phyloP scores from a whole-genome alignment of 2,888 invertebrate species.

The Polia nebulosa region DNA sequence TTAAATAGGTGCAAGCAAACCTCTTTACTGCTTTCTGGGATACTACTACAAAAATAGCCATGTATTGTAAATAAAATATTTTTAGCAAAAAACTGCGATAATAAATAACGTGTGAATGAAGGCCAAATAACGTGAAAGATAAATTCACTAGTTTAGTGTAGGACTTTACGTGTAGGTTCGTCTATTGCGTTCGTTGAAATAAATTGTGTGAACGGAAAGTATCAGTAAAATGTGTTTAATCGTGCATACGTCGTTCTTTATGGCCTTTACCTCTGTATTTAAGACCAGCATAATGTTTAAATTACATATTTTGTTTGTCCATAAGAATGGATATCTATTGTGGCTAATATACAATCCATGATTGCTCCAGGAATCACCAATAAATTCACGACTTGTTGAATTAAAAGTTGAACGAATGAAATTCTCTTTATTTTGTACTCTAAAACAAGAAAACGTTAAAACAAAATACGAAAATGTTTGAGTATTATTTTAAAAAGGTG shows the following conservation, averaged over 20 bases:
- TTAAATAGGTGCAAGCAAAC: conserved; percentile 44
- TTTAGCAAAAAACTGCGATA: conserved; percentile 70
- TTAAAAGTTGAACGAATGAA: conserved; percentile 37
- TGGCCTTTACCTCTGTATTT: conserved; percentile 32
- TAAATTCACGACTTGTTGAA: conserved; percentile 45
- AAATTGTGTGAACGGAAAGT: conserved; percentile 49
- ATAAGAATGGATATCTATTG: conserved; percentile 46
- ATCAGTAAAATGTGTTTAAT: conserved; percentile 48
- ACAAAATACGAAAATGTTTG: background rate
- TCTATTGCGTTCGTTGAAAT: conserved; percentile 47
- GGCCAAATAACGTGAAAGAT: conserved; percentile 71
- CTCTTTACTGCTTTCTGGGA: conserved; percentile 59
- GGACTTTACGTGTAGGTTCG: conserved; percentile 48
- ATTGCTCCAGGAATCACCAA: conserved; percentile 35
- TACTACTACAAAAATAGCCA: conserved; percentile 67
- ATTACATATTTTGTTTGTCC: conserved; percentile 47
- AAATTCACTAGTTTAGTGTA: conserved; percentile 68
- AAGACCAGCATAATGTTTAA: conserved; percentile 37
- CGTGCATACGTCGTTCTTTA: conserved; percentile 39
- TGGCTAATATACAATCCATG: conserved; percentile 38
- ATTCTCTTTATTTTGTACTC: conserved; percentile 29
- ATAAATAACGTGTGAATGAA: conserved; percentile 71
- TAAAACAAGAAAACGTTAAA: conserved; percentile 2
- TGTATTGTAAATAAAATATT: conserved; percentile 68
- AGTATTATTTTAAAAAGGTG: background rate